Evolutionary conservation across 2,888 invertebrate genomes (phyloP), one percentile per base, ranked within the genome.

Genomic region (Selenia dentaria): DNA sequence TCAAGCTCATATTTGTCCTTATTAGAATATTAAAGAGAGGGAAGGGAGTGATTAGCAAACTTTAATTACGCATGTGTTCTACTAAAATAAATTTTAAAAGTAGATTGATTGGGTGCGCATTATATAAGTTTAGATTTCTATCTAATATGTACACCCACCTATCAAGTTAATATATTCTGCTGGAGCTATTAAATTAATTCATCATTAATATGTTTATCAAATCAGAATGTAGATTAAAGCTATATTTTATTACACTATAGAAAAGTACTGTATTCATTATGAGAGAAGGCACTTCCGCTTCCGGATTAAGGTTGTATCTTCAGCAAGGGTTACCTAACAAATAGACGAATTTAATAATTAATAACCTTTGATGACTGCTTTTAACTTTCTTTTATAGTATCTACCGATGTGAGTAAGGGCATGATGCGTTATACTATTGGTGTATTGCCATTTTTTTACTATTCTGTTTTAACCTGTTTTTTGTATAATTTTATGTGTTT

Each of bases 61-160:
- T 31, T 32, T 31, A 46, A 36, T 46, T 40, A 37, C 24, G 41
- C 33, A 20, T 33, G 37, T 42, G 47, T 37, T 33, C 41, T 34
- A 48, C 41, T 41, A 28, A 25, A 40, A 46, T 40, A 37, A 37
- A 32, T 37, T 47, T 37, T 22, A 41, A 14, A 40, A 41, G 47
- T 37, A 42, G 36, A 48, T 41, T 36, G 22, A 22, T 22, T 22
- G 6, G 6, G 22, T 22, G 27, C 36, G 14, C 26, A 32, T 48
- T 48, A 48, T 9, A 28, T 48, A 48, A 47, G 8, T 16, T 3
- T 1, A 31, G 41, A 42, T 48, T 48, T 48, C 47, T 48, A 41
- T 33, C 22, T 6, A n/a, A 39, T 10, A 14, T 14, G 34, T 18
- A 13, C 34, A 31, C 37, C 32, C 14, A 27, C 33, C 12, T 11